Evolutionary conservation across 2,888 invertebrate genomes (phyloP), one percentile per base, ranked within the genome.

Genomic region (Sesia bembeciformis): DNA sequence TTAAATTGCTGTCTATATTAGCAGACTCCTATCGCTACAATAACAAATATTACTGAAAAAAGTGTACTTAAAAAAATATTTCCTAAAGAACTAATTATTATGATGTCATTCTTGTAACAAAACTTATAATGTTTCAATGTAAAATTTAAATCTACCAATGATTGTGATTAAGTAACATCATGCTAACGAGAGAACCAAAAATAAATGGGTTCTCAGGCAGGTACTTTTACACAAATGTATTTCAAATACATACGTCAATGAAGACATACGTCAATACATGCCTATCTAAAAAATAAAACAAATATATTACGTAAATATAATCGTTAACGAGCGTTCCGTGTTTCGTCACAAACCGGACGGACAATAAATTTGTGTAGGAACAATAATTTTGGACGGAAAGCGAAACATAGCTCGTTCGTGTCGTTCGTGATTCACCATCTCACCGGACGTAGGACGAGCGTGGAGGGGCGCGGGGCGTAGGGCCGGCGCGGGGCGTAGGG

Each of bases 391-490:
- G 56, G 56, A 64, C 61, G 62, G 57, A 70, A 68, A 66, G 63
- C 63, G 64, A 64, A 65, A 59, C 65, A 65, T 63, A 65, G 59
- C 57, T 56, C 58, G 62, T 1, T 65, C 65, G 64, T 64, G 66
- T 65, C 66, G 66, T 60, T 65, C 61, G 71, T 73, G 78, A 83
- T 83, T 86, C 84, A 82, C 80, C 83, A 89, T 84, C 84, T 86
- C 84, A 82, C 80, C 83, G 90, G 84, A 84, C 81, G 86, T 80
- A 78, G 84, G 84, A 78, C 78, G 74, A 74, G 54, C 46, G 56
- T 49, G 38, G 53, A 40, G 56, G 53, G 54, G 68, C 59, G 62
- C 71, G 59, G 69, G 62, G 64, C 63, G 76, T 69, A 65, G 64
- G 68, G 67, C 69, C 56, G 63, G 64, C 56, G 62, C 60, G 66